phyloP scores from a whole-genome alignment of 2,797 vertebrate species.

The Hoplostethus mediterraneus region DNA sequence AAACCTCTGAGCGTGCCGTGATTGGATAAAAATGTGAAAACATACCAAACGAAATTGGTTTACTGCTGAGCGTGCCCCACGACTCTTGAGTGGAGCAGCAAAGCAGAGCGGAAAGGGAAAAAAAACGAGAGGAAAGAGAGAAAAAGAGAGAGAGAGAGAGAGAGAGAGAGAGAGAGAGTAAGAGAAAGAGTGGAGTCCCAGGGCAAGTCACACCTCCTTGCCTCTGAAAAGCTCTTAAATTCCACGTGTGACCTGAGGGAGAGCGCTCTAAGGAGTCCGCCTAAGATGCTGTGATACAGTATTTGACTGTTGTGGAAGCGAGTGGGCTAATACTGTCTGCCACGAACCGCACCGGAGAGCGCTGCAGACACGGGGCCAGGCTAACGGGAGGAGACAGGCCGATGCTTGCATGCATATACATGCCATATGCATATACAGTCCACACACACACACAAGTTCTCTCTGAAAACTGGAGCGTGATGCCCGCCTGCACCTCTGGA shows the following conservation, averaged over 20 bases:
- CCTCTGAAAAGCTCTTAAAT: constrained; percentile 82
- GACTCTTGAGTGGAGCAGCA: constrained; percentile 72
- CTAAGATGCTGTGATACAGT: constrained; percentile 74
- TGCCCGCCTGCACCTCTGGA: constrained; percentile 66
- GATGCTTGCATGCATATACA: constrained; percentile 40
- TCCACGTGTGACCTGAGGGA: constrained; percentile 79
- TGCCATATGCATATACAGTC: constrained; percentile 39
- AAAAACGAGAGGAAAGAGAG: constrained; percentile 49
- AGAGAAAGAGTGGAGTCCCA: constrained; percentile 71
- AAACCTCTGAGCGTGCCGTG: constrained; percentile 79
- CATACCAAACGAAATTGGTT: constrained; percentile 86
- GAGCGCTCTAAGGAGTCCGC: constrained; percentile 68
- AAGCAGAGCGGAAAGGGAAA: constrained; percentile 64
- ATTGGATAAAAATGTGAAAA: constrained; percentile 86
- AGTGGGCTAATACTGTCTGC: constrained; percentile 69
- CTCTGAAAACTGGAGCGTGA: constrained; percentile 64
- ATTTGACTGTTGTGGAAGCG: constrained; percentile 64
- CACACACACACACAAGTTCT: constrained; percentile 22
- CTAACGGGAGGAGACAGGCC: constrained; percentile 48
- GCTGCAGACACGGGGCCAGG: constrained; percentile 49
- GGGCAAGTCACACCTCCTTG: constrained; percentile 79
- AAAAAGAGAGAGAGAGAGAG: constrained; percentile 7
- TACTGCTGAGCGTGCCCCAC: constrained; percentile 80
- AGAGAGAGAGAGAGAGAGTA: constrained; percentile 51
- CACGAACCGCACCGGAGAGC: constrained; percentile 51